Base-by-base conservation (phyloP, 2,888 invertebrate genomes). In the Marasmarcha lunaedactyla region DNA sequence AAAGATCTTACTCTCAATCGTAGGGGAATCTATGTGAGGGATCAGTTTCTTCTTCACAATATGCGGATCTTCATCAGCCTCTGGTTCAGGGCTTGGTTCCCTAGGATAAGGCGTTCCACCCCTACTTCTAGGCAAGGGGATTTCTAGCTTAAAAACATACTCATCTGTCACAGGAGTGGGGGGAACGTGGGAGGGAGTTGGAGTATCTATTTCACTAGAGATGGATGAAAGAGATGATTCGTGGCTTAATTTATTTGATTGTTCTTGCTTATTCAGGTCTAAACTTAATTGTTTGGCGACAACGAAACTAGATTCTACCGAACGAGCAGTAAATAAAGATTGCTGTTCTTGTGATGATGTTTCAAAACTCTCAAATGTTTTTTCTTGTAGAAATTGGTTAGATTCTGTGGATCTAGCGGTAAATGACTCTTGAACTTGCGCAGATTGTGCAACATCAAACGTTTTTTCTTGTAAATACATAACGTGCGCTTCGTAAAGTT, bases 111-210 rank as follows among this genome's bases (percentile, higher is more conserved):
- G 61, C 5, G 60, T 56, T 1, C 49, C 46, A 2, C 61, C 55
- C 15, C 59, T 47, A n/a, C 59, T 63, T 55, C 68, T 74, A 0
- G 76, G 76, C n/a, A 74, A 43, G 7, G 69, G 66, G 0, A 68
- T 60, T 36, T 59, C 48, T 1, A 83, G 57, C 45, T 70, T 66
- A 39, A 83, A 83, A 0, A 83, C 48, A 39, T 83, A 83, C 57
- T 79, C 79, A 34, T 83, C 81, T 1, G 69, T 72, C 33, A 81
- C 38, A 10, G 83, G 83, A 1, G 79, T 78, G 0, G 73, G 71
- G 1, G 77, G 78, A 1, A 59, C 48, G 0, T 61, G 63, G 1
- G 67, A 52, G 0, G 78, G 74, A 0, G 67, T 70, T 0, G 67
- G 66, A 3, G 66, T 69, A 1, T 54, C 43, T 11, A 60, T 64